These are phyloP conservation scores for Hapalemur alaotrensis DNA, from an alignment of 2,797 vertebrate genomes.

Conservation along the genomic window DNA sequence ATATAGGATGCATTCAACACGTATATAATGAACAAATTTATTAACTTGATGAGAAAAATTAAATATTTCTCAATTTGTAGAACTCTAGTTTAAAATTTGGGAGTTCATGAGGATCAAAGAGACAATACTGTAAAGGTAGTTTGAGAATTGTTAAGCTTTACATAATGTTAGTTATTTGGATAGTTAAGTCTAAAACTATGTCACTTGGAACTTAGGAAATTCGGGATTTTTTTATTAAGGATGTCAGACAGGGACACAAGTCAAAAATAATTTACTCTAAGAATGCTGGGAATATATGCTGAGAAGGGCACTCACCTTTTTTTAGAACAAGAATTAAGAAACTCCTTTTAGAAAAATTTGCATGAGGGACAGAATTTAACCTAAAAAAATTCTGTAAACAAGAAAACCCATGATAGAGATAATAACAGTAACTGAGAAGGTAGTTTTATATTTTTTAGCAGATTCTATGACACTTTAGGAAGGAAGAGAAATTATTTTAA, in stretches of 20 bases:
- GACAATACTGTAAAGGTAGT: neutral
- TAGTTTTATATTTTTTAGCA: neutral
- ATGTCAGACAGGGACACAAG: neutral
- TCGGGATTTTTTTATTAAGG: neutral
- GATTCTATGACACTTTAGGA: neutral
- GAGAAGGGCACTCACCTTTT: neutral
- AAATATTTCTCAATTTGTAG: neutral
- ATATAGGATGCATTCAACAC: neutral
- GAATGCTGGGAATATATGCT: neutral
- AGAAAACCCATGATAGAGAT: neutral
- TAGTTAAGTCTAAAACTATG: neutral
- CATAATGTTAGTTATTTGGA: neutral
- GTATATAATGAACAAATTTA: neutral
- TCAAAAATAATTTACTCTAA: constrained; percentile 17
- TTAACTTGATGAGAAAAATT: neutral
- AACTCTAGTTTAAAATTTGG: neutral
- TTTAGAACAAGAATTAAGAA: constrained; percentile 34
- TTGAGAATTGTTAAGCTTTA: neutral
- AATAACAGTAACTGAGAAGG: neutral
- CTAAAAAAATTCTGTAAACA: neutral
- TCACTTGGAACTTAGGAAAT: neutral
- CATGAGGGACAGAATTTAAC: neutral
- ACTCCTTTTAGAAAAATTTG: constrained; percentile 17
- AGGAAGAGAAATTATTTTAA: neutral
- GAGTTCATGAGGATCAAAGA: neutral